A percentile compares a stretch with the other conserved stretches of the same genome.
Evolutionary conservation across 2,888 invertebrate genomes (phyloP).

Genomic region (Lepidocyrtinus sp.): DNA sequence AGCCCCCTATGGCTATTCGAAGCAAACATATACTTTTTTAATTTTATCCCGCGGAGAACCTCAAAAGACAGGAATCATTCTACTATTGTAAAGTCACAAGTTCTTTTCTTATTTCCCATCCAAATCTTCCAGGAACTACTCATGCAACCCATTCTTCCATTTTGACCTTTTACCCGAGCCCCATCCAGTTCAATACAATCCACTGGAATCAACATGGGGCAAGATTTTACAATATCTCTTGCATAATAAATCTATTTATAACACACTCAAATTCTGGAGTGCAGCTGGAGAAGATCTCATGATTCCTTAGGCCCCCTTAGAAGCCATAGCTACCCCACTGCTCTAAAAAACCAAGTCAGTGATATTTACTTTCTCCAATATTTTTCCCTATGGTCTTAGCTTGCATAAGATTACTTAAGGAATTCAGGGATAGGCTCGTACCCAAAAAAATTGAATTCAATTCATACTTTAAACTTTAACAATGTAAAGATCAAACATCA

Average conservation of each 20-base stretch:
- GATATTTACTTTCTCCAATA: too few relatives aligned
- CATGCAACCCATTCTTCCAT: neutral
- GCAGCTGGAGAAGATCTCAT: neutral
- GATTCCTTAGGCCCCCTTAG: neutral
- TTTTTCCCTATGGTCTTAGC: too few relatives aligned
- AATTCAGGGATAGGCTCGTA: too few relatives aligned
- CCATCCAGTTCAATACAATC: too few relatives aligned
- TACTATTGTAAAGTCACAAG: too few relatives aligned
- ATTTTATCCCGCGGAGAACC: neutral
- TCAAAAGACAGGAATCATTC: too few relatives aligned
- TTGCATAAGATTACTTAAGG: too few relatives aligned
- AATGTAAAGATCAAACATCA: neutral
- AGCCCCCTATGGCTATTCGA: conserved; percentile 30
- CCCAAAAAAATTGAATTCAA: too few relatives aligned
- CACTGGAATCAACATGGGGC: neutral
- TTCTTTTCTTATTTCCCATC: too few relatives aligned
- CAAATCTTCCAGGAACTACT: too few relatives aligned
- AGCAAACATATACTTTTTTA: conserved; percentile 1
- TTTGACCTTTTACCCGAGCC: neutral
- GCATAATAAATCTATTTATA: neutral
- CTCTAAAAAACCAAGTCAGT: neutral
- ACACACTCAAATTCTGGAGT: too few relatives aligned
- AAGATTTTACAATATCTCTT: neutral
- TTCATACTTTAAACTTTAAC: too few relatives aligned
- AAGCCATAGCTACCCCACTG: neutral